Percentiles rank a stretch among this genome's conserved stretches.
These are phyloP conservation scores for Onychostruthus taczanowskii DNA, from an alignment of 2,113 vertebrate genomes.

Conservation along the genomic window DNA sequence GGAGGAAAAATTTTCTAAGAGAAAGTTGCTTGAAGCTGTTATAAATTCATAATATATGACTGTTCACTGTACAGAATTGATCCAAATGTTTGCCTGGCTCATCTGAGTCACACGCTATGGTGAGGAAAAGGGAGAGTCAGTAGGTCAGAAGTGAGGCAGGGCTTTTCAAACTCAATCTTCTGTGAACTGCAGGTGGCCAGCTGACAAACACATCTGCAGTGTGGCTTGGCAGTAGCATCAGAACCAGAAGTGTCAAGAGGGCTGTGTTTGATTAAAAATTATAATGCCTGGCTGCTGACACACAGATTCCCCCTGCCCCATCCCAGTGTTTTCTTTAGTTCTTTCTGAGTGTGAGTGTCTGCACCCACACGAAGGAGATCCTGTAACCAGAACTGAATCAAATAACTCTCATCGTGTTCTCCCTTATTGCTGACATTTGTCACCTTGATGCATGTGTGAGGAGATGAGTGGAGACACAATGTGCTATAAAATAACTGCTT, in stretches of 20 bases:
- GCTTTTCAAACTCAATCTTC: neutral
- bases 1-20: rapidly evolving
- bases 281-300: constrained; percentile 31
- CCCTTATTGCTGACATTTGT: constrained; percentile 47
- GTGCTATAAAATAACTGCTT: constrained; percentile 12
- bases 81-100: neutral
- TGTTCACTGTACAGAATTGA: neutral
- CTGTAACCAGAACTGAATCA: constrained; percentile 13
- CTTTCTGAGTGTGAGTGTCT: neutral
- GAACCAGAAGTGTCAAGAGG: neutral
- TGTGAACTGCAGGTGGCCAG: neutral
- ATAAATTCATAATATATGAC: neutral
- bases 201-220: neutral
- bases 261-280: constrained; percentile 54
- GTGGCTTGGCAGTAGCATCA: neutral
- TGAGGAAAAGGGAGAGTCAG: neutral
- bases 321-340: neutral
- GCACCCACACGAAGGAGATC: neutral
- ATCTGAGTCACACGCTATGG: neutral
- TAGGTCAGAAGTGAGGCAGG: constrained; percentile 30
- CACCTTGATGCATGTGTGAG: constrained; percentile 26
- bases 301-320: neutral
- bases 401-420: constrained; percentile 30
- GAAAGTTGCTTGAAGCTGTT: neutral
- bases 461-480: constrained; percentile 8